Base-by-base conservation (phyloP, 2,888 invertebrate species). In the Drosophila dives region DNA sequence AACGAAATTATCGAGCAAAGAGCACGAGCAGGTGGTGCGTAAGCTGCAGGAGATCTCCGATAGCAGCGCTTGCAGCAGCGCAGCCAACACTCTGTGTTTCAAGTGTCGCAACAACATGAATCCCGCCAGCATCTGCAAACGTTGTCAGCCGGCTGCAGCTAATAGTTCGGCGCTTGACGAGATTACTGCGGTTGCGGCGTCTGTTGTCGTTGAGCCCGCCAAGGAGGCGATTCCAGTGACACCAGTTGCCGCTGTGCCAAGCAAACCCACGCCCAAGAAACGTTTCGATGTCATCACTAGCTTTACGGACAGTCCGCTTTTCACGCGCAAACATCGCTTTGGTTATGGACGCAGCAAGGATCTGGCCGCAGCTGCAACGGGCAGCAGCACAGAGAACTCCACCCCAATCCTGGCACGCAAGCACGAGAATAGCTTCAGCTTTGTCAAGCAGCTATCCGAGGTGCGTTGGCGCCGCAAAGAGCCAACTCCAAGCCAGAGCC, bases 301-400 rank as follows among this genome's bases (percentile, higher is more conserved):
- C 83, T 93, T 93, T 70, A 93, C 93, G 15, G 93, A 93, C 65
- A 93, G 93, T 82, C 93, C 93, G 60, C 87, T 93, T 12, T 93
- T 93, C 65, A 92, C 93, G 40, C 90, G 93, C 45, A 93, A 93
- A 69, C 93, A 93, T 85, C 92, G 93, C 55, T 93, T 93, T 59
- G 93, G 93, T 15, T 90, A 85, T 64, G 87, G 92, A 38, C 89
- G 86, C 45, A 90, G 82, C 61, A 92, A 92, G 64, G 91, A 91
- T 15, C 62, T 77, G 17, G 66, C 76, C 4, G 72, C 74, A 5
- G 72, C 79, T 5, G 72, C 75, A 6, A 72, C 79, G 7, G 85
- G 75, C 62, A 74, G 80, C 61, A 85, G 65, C 48, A 91, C 89
- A 0, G 92, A 92, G 64, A 90, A 85, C 34, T 85, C 88, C n/a